These are phyloP conservation scores for Diarsia dahlii DNA, from an alignment of 2,888 invertebrate genomes.

Conservation along the genomic window DNA sequence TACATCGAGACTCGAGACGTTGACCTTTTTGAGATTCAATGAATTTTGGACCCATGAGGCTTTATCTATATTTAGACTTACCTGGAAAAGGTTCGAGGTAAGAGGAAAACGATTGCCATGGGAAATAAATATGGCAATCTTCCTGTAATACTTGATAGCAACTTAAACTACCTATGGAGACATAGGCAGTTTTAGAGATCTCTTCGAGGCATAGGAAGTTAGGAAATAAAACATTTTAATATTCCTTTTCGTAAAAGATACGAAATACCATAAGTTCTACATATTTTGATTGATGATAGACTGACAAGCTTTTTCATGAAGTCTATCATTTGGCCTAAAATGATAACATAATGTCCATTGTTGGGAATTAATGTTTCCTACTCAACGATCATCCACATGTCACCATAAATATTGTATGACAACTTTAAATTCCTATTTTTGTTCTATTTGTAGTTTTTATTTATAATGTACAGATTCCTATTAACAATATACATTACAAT, in stretches of 20 bases:
- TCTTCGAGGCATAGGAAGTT: no score
- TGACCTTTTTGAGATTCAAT: conserved; percentile 60
- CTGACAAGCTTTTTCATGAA: no score
- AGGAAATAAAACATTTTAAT: neutral
- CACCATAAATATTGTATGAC: conserved; percentile 18
- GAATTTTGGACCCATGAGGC: conserved; percentile 32
- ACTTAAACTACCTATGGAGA: neutral
- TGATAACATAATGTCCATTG: neutral
- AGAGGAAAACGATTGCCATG: conserved; percentile 17
- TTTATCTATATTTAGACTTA: conserved; percentile 47
- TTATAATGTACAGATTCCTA: no score
- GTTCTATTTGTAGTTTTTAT: no score
- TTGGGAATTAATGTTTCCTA: conserved; percentile 49
- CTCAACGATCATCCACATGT: conserved; percentile 19
- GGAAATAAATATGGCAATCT: neutral
- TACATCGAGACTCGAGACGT: conserved; percentile 48
- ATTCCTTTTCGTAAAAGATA: no score
- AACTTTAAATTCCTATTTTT: no score
- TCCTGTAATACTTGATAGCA: conserved; percentile 8
- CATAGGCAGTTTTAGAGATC: no score
- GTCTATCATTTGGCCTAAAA: conserved; percentile 20
- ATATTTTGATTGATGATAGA: no score
- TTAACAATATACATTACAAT: neutral
- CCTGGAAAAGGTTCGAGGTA: conserved; percentile 39
- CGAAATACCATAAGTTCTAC: no score